A percentile compares a stretch with the other conserved stretches of the same genome.
Conservation (phyloP, 2,797 vertebrate genomes). For the Avahi laniger region DNA sequence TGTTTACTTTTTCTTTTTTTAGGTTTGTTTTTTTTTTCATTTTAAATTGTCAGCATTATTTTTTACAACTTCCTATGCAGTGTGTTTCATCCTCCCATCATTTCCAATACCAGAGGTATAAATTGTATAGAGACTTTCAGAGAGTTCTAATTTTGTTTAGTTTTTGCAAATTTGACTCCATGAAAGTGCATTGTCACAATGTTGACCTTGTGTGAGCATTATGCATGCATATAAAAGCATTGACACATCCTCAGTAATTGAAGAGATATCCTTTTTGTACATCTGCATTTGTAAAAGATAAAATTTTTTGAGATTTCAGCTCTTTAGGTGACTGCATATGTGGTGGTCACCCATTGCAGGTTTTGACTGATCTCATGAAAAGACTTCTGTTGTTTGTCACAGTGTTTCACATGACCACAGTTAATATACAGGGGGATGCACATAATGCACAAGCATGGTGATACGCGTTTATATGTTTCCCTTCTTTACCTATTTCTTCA, state of each 20-base stretch:
- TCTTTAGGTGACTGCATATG: background rate
- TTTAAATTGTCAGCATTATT: background rate
- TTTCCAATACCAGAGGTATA: background rate
- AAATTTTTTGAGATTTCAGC: background rate
- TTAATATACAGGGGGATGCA: background rate
- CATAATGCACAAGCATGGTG: background rate
- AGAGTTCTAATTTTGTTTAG: background rate
- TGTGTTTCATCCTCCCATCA: background rate
- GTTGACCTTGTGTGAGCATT: background rate
- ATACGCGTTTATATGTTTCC: background rate
- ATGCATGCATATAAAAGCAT: background rate
- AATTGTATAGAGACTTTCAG: background rate
- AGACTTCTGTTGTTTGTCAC: background rate
- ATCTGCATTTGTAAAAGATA: background rate
- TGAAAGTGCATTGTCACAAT: background rate
- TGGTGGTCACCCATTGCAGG: background rate
- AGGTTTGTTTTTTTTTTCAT: background rate
- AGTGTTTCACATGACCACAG: background rate
- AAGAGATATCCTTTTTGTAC: background rate
- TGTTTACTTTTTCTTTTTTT: background rate
- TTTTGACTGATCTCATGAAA: background rate
- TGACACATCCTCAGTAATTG: background rate
- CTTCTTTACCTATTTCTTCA: background rate
- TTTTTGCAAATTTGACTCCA: background rate
- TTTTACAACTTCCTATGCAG: background rate